Base-by-base conservation (phyloP, 2,113 vertebrate species). In the Forbesichthys papilliferus region DNA sequence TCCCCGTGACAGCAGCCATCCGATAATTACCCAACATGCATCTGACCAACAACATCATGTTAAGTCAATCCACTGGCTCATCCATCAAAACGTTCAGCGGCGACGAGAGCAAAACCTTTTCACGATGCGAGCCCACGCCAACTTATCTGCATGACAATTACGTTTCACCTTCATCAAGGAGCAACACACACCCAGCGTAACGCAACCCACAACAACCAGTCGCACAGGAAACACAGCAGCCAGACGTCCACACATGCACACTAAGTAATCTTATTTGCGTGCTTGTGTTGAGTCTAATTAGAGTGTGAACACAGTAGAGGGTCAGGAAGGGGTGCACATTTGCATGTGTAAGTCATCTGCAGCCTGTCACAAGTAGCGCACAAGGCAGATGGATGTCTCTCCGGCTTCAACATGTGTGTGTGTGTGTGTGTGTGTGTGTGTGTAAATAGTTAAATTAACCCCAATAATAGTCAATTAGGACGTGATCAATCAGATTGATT, bases 401-500 rank as follows among this genome's bases (percentile, higher is more conserved):
- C 58, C 83, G 81, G 75, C 81, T 79, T 14, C 49, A 52, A 12
- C 51, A 61, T 53, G 8, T 54, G 75, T 46, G 27, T 54, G 77
- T 48, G 66, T 68, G 81, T 67, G 73, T 69, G 79, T 48, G 66
- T 68, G 81, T 95, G 94, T 71, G 14, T 79, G 88, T 91, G 92
- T 58, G 51, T 92, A 95, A 94, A 95, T 96, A 96, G 96, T 96
- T 95, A 96, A 98, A 97, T 96, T 96, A 99, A 96, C 93, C 93
- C 96, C 95, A 96, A 96, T 96, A 98, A 97, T 92, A 94, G 93
- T 92, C 95, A 95, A 91, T 94, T 93, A 94, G 94, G 94, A 81
- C 86, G 95, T 96, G 96, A 99, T 99, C 97, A 97, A 98, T 99
- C 97, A 98, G 95, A 91, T 95, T 98, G 97, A 99, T 98, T 95